Percentiles rank a stretch among this genome's conserved stretches.
Evolutionary conservation across 2,797 vertebrate species (phyloP).

Genomic region (Taenioides sp.): DNA sequence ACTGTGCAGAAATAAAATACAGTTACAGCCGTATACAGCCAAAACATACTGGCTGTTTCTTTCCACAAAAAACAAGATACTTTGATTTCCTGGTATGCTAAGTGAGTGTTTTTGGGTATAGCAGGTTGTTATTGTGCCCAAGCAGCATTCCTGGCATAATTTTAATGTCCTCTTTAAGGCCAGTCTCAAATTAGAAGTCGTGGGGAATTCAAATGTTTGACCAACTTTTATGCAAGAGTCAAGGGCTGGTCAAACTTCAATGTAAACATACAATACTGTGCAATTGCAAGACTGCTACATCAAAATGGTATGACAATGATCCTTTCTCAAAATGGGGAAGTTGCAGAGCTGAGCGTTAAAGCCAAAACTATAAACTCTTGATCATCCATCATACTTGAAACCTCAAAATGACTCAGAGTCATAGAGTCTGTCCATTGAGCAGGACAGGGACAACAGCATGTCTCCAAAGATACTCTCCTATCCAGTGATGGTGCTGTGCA

Average conservation of each 20-base stretch:
- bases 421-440: too few relatives aligned
- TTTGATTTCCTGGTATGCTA: slow-evolving; percentile 51
- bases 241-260: slow-evolving; percentile 9
- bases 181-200: slow-evolving; percentile 20
- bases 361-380: neutral
- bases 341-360: neutral
- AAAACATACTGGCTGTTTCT: slow-evolving; percentile 23
- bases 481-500: too few relatives aligned
- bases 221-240: slow-evolving; percentile 16
- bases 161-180: slow-evolving; percentile 22
- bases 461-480: too few relatives aligned
- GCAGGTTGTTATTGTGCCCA: slow-evolving; percentile 32
- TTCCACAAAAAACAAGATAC: slow-evolving; percentile 35
- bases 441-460: too few relatives aligned
- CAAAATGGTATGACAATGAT: slow-evolving; percentile 15
- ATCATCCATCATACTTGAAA: neutral
- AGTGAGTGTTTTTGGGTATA: slow-evolving; percentile 38
- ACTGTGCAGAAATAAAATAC: slow-evolving; percentile 31
- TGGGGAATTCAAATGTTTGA: slow-evolving; percentile 3
- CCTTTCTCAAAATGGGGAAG: neutral
- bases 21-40: slow-evolving; percentile 30
- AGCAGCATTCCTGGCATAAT: slow-evolving; percentile 42
- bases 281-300: neutral
- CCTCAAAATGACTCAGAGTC: neutral
- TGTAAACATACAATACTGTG: slow-evolving; percentile 19